These are phyloP conservation scores for Engystomops pustulosus DNA, from an alignment of 2,113 vertebrate genomes.

Conservation along the genomic window DNA sequence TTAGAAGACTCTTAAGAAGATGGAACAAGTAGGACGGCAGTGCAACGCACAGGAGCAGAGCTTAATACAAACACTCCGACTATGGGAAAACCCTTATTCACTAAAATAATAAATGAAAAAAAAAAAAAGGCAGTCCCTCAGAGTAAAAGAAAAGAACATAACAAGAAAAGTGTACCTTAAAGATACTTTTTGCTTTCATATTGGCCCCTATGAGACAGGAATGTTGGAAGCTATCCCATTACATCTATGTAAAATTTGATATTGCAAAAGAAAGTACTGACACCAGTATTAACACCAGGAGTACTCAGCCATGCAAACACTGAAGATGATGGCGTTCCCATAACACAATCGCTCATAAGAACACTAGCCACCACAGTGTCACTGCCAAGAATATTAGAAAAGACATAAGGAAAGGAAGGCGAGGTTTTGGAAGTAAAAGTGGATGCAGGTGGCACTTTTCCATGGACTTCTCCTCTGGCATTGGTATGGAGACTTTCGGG, in stretches of 20 bases:
- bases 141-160: no score
- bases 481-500: constrained; percentile 82
- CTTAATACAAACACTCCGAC: neutral
- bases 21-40: constrained; percentile 13
- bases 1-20: neutral
- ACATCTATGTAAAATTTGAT: no score
- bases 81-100: neutral
- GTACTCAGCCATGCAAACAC: neutral
- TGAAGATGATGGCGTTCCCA: neutral
- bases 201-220: neutral
- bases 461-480: constrained; percentile 80
- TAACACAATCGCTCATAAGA: constrained; percentile 73
- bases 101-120: neutral
- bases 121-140: neutral
- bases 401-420: constrained; percentile 84
- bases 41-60: neutral
- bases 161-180: neutral
- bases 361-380: constrained; percentile 89
- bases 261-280: neutral
- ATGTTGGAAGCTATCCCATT: neutral
- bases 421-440: constrained; percentile 76
- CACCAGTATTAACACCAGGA: neutral
- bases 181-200: no score
- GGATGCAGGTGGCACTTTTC: constrained; percentile 78
- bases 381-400: constrained; percentile 82